Conservation (phyloP, 2,113 vertebrate genomes). For the Zosterops japonicus region DNA sequence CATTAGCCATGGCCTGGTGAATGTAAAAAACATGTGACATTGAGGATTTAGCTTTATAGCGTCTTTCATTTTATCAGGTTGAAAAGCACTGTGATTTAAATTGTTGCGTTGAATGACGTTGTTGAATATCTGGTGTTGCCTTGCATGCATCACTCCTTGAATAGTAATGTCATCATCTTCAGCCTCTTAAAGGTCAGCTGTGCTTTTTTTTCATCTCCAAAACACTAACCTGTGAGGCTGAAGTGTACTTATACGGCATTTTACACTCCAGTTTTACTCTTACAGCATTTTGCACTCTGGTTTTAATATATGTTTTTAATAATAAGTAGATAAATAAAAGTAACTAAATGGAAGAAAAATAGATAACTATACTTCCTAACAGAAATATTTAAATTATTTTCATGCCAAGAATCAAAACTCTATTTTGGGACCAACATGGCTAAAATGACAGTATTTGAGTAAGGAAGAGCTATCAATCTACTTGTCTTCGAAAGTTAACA, state of each 20-base stretch:
- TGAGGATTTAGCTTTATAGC: neutral
- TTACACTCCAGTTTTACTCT: neutral
- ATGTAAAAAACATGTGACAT: neutral
- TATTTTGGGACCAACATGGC: neutral
- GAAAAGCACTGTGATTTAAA: constrained; percentile 3
- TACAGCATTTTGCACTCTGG: neutral
- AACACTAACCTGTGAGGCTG: neutral
- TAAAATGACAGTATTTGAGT: neutral
- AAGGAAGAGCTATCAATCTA: neutral
- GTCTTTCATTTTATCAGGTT: neutral
- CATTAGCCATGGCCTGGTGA: neutral
- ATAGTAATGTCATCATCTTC: neutral
- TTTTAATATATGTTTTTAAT: neutral
- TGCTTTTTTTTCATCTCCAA: neutral
- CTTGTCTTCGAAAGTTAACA: neutral
- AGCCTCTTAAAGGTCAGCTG: neutral
- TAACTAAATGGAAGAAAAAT: neutral
- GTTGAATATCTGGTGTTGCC: neutral
- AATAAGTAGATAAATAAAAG: neutral
- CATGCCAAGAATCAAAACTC: neutral
- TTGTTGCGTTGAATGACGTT: neutral
- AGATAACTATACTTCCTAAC: neutral
- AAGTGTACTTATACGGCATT: neutral
- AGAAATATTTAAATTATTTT: constrained; percentile 3
- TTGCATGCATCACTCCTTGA: neutral